A percentile compares a stretch with the other conserved stretches of the same genome.
Conservation (phyloP, 2,888 invertebrate species). For the Athrips mouffetella region DNA sequence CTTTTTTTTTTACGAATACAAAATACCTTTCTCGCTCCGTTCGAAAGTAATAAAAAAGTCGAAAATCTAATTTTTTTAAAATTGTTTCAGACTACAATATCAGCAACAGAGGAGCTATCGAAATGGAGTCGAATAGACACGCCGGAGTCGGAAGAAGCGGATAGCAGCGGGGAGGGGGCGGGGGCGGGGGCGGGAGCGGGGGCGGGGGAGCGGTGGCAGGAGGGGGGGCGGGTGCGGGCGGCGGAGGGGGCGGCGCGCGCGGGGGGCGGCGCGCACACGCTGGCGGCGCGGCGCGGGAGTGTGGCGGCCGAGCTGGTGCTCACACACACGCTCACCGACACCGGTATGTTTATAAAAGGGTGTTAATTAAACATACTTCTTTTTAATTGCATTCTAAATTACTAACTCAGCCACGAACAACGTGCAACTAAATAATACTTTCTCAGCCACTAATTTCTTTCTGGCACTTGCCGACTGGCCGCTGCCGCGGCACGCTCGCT, state of each 20-base stretch:
- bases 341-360: conserved; percentile 37
- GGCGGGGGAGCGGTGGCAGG: conserved; percentile 13
- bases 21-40: no score
- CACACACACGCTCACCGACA: conserved; percentile 62
- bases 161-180: conserved; percentile 15
- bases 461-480: no score
- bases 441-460: no score
- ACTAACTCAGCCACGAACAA: no score
- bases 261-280: conserved; percentile 12
- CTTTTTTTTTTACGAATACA: neutral
- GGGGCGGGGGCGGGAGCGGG: neutral
- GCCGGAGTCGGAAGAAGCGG: neutral
- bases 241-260: conserved; percentile 14
- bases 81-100: neutral
- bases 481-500: no score
- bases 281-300: neutral
- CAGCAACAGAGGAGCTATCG: conserved; percentile 9
- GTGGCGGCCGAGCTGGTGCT: conserved; percentile 31
- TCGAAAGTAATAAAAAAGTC: neutral
- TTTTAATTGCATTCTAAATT: no score
- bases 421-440: no score
- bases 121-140: conserved; percentile 5
- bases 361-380: neutral
- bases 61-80: neutral
- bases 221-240: conserved; percentile 8